Base-by-base conservation (phyloP, 2,888 invertebrate genomes). In the Amaurobius ferox region DNA sequence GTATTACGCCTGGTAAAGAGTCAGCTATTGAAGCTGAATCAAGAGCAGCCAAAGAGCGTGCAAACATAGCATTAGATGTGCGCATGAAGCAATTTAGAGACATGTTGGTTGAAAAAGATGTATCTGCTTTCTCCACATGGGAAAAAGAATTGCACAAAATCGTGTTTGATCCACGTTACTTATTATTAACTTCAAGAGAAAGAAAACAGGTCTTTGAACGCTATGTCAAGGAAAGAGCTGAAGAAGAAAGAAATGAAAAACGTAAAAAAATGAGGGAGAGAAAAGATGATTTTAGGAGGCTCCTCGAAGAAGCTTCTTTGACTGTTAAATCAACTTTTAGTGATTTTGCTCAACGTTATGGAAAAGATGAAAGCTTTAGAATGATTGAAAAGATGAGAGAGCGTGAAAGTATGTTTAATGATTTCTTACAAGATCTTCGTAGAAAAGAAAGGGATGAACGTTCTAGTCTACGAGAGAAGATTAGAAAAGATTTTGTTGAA, bases 141-240 rank as follows among this genome's bases (percentile, higher is more conserved):
- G 99, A 99, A 93, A 99, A 99, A 92, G 99, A 99, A 91, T 94
- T 99, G 89, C 98, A 99, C 92, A 99, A 99, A 94, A 99, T 99
- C 90, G 99, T 99, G 2, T 99, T 99, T 93, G 99, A 99, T 92
- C 95, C 96, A 16, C 94, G 99, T 2, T 99, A 99, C 91, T 94
- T 99, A 89, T 94, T 99, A 90, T 93, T 99, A 89, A 97, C 97
- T 71, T 97, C 97, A 1, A 97, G 97, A 93, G 99, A 99, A 92
- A 93, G 99, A 76, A 97, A 98, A 91, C 92, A 93, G 90, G 98
- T 98, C 71, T 94, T 93, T 91, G 94, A 94, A 88, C 92, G 92
- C 91, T 99, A 98, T 92, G 98, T 98, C 0, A 97, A 98, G 91
- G 99, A 99, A 92, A 93, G 99, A 0, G 98, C 98, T 0, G 99